Evolutionary conservation across 2,888 invertebrate genomes (phyloP).

Genomic region (Cheilosia vernalis): DNA sequence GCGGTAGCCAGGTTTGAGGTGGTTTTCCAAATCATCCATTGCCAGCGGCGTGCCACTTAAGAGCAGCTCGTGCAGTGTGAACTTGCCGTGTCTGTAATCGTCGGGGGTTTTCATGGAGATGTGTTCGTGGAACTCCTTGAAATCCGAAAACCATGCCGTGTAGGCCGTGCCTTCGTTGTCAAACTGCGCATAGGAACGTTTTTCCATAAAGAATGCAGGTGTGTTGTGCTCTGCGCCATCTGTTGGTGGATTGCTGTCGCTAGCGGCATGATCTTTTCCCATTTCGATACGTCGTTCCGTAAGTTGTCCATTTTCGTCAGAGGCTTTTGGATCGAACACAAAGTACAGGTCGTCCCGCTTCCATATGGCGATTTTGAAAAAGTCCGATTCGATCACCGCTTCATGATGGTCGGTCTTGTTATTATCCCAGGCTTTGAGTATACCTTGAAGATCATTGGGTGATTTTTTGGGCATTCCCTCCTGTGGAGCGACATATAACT

Average conservation of each 20-base stretch:
- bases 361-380: conserved; percentile 84
- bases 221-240: neutral
- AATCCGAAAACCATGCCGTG: conserved; percentile 73
- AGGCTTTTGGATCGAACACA: conserved; percentile 86
- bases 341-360: conserved; percentile 84
- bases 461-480: neutral
- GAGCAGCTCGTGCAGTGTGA: conserved; percentile 60
- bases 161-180: conserved; percentile 79
- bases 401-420: conserved; percentile 38
- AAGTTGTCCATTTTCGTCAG: conserved; percentile 85
- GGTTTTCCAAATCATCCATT: conserved; percentile 28
- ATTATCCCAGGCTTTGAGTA: conserved; percentile 60
- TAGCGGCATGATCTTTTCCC: conserved; percentile 78
- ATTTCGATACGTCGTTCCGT: conserved; percentile 76
- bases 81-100: conserved; percentile 52
- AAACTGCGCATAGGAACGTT: conserved; percentile 49
- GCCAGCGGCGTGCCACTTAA: conserved; percentile 20
- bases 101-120: conserved; percentile 67
- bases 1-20: conserved; percentile 31
- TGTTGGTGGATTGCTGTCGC: conserved; percentile 76
- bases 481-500: conserved; percentile 34
- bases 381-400: conserved; percentile 71
- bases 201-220: conserved; percentile 14
- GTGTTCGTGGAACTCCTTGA: conserved; percentile 70
- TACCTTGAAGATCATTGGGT: conserved; percentile 42